These are phyloP conservation scores for Diorhabda carinulata DNA, from an alignment of 1,140 invertebrate genomes.

Conservation along the genomic window DNA sequence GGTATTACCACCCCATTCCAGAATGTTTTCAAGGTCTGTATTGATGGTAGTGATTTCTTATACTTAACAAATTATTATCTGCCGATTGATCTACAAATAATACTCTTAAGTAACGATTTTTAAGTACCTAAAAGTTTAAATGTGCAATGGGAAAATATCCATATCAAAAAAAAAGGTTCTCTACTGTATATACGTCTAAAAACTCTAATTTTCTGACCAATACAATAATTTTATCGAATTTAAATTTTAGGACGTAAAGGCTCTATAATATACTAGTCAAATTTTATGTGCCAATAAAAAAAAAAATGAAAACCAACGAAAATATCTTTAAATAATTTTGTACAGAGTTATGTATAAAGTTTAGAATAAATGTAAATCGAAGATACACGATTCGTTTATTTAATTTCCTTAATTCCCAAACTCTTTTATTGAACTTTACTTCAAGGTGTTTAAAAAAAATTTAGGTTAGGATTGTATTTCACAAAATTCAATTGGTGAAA, in stretches of 20 bases:
- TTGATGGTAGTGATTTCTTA: no score
- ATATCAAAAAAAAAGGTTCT: conserved; percentile 15
- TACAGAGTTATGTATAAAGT: conserved; percentile 1
- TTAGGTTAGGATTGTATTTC: no score
- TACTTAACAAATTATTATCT: no score
- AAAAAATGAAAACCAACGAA: conserved; percentile 32
- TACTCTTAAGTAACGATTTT: neutral
- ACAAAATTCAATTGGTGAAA: no score
- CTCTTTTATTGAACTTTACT: no score
- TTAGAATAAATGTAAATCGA: conserved; percentile 1
- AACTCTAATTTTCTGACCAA: conserved; percentile 27
- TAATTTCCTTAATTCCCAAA: no score
- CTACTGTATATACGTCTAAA: conserved; percentile 3
- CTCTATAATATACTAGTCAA: conserved; percentile 29
- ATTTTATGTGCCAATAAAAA: conserved; percentile 35
- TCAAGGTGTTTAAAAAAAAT: no score
- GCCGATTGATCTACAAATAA: no score
- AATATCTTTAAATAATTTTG: conserved; percentile 38
- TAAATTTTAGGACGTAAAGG: conserved; percentile 25
- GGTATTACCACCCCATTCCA: no score
- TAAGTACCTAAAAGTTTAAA: conserved; percentile 6
- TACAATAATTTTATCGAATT: conserved; percentile 42
- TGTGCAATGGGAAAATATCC: conserved; percentile 14
- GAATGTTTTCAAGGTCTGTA: no score
- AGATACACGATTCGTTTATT: neutral